phyloP scores from a whole-genome alignment of 2,113 vertebrate species.

The Willisornis vidua region DNA sequence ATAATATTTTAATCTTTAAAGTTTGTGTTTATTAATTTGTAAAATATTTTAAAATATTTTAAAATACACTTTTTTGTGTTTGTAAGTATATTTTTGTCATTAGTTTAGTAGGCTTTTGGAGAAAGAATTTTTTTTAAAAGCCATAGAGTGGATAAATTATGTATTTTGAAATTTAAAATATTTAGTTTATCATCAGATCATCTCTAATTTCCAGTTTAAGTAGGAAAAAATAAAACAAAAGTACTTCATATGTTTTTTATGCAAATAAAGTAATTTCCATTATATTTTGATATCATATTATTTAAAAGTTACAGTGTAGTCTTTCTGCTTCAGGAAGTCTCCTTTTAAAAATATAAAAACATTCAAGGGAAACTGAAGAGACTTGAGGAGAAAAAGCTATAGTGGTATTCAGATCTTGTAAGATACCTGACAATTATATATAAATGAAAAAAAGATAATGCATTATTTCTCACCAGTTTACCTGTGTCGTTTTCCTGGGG shows the following conservation, averaged over 20 bases:
- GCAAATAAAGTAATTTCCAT: neutral
- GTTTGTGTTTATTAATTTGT: neutral
- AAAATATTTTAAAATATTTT: neutral
- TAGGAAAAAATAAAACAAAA: neutral
- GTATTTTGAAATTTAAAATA: neutral
- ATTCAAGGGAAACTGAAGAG: neutral
- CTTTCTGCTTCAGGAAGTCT: neutral
- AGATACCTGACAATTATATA: neutral
- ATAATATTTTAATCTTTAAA: neutral
- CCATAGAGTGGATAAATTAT: neutral
- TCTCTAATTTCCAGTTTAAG: neutral
- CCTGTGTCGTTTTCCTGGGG: neutral
- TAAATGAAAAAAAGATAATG: neutral
- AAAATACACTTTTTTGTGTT: neutral
- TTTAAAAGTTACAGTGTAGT: neutral
- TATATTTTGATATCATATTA: neutral
- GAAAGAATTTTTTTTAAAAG: neutral
- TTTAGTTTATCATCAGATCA: neutral
- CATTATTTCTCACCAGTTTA: neutral
- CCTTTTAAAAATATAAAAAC: neutral
- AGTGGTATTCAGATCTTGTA: neutral
- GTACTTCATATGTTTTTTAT: neutral
- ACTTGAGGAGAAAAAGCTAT: neutral
- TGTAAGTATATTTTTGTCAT: neutral
- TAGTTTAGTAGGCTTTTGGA: neutral